Evolutionary conservation across 2,797 vertebrate genomes (phyloP).

Genomic region (Coreius guichenoti): DNA sequence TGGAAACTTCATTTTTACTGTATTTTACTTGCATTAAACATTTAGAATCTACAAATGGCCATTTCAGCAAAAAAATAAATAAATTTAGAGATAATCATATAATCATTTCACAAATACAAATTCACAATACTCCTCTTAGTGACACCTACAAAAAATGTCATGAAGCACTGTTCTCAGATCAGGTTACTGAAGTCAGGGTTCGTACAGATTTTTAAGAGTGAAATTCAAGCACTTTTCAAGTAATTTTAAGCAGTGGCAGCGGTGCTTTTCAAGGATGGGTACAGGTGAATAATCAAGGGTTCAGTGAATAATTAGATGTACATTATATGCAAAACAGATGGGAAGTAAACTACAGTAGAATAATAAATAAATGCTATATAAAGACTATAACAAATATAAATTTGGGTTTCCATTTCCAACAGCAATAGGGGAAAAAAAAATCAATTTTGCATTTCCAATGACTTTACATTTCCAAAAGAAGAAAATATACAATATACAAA

Average conservation of each 20-base stretch:
- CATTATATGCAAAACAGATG: background rate
- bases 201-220: slow-evolving; percentile 5
- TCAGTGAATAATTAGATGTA: background rate
- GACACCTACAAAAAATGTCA: background rate
- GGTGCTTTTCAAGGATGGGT: background rate
- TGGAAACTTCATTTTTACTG: too few species aligned
- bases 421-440: background rate
- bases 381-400: background rate
- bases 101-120: background rate
- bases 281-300: background rate
- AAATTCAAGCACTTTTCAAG: background rate
- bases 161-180: background rate
- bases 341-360: background rate
- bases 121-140: background rate
- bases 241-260: background rate
- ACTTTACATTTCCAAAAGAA: background rate
- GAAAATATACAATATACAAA: background rate
- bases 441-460: background rate
- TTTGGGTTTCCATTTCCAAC: background rate
- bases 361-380: background rate
- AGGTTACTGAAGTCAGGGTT: background rate
- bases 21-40: background rate
- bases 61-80: background rate
- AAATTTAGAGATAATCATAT: background rate
- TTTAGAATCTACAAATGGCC: background rate